phyloP scores from a whole-genome alignment of 2,113 vertebrate species.

The Salvator merianae region DNA sequence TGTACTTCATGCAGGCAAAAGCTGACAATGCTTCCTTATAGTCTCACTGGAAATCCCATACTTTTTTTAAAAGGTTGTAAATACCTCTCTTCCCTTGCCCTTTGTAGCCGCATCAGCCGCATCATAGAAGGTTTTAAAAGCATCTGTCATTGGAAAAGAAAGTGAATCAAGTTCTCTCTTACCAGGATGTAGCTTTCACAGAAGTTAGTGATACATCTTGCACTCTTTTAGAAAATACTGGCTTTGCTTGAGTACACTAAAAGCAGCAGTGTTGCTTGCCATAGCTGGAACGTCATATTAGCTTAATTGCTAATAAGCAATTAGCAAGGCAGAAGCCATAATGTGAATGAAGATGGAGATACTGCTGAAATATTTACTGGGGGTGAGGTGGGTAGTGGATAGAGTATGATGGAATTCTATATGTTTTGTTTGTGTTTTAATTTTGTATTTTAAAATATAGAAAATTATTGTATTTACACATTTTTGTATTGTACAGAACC shows the following conservation, averaged over 20 bases:
- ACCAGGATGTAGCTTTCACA: background rate
- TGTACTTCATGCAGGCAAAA: background rate
- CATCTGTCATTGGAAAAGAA: background rate
- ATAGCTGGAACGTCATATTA: constrained; percentile 23
- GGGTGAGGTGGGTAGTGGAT: background rate
- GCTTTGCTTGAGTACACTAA: background rate
- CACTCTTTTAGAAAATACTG: constrained; percentile 32
- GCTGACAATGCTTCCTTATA: background rate
- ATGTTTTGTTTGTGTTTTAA: background rate
- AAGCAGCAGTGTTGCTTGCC: constrained; percentile 28
- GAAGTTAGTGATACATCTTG: background rate
- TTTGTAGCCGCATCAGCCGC: constrained; percentile 2
- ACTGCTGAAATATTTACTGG: too few relatives aligned
- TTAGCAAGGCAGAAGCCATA: background rate
- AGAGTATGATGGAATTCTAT: background rate
- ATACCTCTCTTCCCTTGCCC: background rate
- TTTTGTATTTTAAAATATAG: background rate
- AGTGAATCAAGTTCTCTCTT: background rate
- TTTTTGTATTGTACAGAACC: constrained; percentile 45
- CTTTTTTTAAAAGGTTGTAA: background rate
- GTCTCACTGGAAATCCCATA: constrained; percentile 11
- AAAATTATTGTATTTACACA: constrained; percentile 36
- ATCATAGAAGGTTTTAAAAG: background rate
- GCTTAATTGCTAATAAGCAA: background rate
- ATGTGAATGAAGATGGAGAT: constrained; percentile 10